phyloP scores from a whole-genome alignment of 1,140 invertebrate genomes.

The Pteromalus puparum region DNA sequence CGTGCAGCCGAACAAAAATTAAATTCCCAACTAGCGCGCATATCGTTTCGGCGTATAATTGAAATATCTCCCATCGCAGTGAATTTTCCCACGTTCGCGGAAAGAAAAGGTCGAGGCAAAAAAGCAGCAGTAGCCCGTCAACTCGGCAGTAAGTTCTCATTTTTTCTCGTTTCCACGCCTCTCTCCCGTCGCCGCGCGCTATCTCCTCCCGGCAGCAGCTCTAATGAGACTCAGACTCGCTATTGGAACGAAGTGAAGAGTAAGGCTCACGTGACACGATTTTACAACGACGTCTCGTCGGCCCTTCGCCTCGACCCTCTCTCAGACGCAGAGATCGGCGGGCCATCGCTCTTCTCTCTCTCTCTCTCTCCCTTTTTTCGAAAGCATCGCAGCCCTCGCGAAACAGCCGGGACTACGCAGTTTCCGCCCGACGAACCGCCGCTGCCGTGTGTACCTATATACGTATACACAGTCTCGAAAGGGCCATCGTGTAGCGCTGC shows the following conservation, averaged over 20 bases:
- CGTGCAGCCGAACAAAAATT: no score
- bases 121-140: background rate
- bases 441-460: no score
- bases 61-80: background rate
- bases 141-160: slow-evolving; percentile 26
- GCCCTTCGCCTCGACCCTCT: slow-evolving; percentile 15
- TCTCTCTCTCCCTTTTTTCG: background rate
- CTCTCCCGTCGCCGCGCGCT: background rate
- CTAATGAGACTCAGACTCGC: slow-evolving; percentile 43
- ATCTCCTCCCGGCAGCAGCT: background rate
- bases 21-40: no score
- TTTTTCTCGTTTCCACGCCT: slow-evolving; percentile 36
- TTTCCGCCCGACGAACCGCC: background rate
- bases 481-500: slow-evolving; percentile 66
- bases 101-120: background rate
- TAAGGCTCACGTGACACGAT: slow-evolving; percentile 45
- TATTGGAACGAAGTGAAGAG: slow-evolving; percentile 40
- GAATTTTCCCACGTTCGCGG: background rate
- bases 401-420: background rate
- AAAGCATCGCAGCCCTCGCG: background rate
- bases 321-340: background rate
- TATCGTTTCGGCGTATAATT: background rate
- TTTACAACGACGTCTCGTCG: slow-evolving; percentile 33
- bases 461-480: slow-evolving; percentile 61
- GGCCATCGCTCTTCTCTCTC: slow-evolving; percentile 33